Conservation (phyloP, 2,888 invertebrate species). For the Metellina segmentata region DNA sequence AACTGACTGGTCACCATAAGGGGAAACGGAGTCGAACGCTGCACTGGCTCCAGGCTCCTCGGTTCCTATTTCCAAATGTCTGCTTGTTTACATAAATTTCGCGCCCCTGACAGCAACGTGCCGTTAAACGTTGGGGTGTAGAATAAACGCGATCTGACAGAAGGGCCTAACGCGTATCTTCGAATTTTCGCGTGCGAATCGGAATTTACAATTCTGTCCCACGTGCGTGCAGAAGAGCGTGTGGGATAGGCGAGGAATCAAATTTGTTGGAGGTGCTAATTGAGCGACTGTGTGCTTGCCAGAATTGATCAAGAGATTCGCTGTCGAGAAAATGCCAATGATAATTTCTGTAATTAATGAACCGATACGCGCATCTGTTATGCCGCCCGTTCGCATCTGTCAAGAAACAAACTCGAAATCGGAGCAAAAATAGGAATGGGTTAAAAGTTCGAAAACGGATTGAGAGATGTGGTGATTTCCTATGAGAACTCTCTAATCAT, state of each 20-base stretch:
- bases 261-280: conserved; percentile 47
- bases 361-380: conserved; percentile 8
- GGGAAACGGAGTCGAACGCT: conserved; percentile 21
- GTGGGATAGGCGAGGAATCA: conserved; percentile 41
- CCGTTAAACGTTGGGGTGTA: conserved; percentile 18
- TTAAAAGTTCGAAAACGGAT: no score
- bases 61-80: conserved; percentile 41
- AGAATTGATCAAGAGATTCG: conserved; percentile 42
- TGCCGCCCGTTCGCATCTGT: no score
- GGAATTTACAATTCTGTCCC: conserved; percentile 13
- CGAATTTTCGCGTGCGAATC: conserved; percentile 25
- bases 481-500: no score
- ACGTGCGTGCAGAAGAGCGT: conserved; percentile 24
- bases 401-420: no score
- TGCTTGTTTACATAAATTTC: conserved; percentile 67
- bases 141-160: conserved; percentile 40
- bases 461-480: no score
- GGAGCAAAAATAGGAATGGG: no score
- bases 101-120: conserved; percentile 22
- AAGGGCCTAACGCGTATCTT: conserved; percentile 5
- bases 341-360: conserved; percentile 43
- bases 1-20: conserved; percentile 51
- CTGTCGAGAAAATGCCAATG: conserved; percentile 35
- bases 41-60: conserved; percentile 1
- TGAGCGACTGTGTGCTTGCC: conserved; percentile 14